Percentiles rank a stretch among this genome's conserved stretches.
Conservation (phyloP, 1,140 invertebrate genomes). For the Drosophila subobscura region DNA sequence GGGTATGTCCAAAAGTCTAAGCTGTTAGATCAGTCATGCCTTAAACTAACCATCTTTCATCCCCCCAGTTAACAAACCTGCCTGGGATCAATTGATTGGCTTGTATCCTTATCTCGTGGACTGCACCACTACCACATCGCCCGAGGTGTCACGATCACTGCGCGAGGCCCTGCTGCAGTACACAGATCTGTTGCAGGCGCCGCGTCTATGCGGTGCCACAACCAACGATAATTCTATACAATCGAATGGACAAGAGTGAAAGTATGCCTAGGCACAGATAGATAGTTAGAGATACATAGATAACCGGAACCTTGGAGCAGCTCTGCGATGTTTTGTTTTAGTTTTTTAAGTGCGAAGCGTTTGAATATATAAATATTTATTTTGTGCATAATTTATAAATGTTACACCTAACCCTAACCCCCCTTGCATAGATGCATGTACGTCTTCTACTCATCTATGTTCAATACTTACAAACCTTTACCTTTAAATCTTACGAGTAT, state of each 20-base stretch:
- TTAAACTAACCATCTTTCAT: neutral
- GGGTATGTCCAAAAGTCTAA: constrained; percentile 84
- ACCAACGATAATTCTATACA: constrained; percentile 66
- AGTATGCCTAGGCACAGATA: constrained; percentile 8
- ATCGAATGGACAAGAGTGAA: constrained; percentile 81
- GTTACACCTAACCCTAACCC: constrained; percentile 44
- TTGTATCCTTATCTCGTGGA: constrained; percentile 96
- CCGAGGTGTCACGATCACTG: constrained; percentile 92
- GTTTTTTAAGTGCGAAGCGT: constrained; percentile 62
- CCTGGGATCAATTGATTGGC: constrained; percentile 96
- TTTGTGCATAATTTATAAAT: constrained; percentile 70
- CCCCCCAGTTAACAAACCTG: constrained; percentile 90
- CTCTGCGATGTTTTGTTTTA: constrained; percentile 57
- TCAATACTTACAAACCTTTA: constrained; percentile 37
- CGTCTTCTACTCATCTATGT: constrained; percentile 32
- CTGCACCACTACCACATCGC: constrained; percentile 90
- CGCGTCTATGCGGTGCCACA: constrained; percentile 66
- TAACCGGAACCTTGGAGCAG: constrained; percentile 1
- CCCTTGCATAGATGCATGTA: constrained; percentile 36
- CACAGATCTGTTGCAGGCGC: constrained; percentile 92
- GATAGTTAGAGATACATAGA: neutral
- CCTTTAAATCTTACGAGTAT: neutral
- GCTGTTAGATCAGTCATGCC: neutral
- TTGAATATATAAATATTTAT: constrained; percentile 71
- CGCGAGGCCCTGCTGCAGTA: constrained; percentile 95